Evolutionary conservation across 2,888 invertebrate species (phyloP).

Genomic region (Ditula angustiorana): DNA sequence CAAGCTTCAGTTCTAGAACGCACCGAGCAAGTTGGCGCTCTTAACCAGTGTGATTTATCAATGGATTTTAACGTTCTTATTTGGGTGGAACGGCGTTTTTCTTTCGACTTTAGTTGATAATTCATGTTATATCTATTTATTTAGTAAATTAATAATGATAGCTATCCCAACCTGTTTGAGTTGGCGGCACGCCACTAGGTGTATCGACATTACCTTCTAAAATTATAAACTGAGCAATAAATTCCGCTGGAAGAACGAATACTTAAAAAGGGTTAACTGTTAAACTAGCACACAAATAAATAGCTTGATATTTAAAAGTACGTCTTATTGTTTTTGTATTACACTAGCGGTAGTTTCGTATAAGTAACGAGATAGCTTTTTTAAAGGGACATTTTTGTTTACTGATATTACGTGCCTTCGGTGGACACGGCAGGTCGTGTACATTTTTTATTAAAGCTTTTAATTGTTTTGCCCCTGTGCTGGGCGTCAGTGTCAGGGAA

Average conservation of each 20-base stretch:
- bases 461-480: constrained; percentile 36
- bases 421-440: constrained; percentile 66
- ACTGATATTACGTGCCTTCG: constrained; percentile 79
- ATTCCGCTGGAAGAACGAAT: constrained; percentile 41
- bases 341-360: constrained; percentile 58
- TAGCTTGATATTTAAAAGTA: constrained; percentile 61
- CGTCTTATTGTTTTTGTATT: constrained; percentile 65
- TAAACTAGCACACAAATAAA: constrained; percentile 63
- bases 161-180: constrained; percentile 49
- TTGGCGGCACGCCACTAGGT: constrained; percentile 30
- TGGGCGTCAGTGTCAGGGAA: not conserved
- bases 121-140: constrained; percentile 82
- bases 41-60: constrained; percentile 67
- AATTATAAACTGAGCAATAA: constrained; percentile 50
- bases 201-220: constrained; percentile 32
- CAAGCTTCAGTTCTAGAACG: constrained; percentile 66
- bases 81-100: constrained; percentile 60
- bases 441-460: constrained; percentile 56
- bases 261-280: constrained; percentile 37
- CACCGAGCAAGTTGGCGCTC: constrained; percentile 70
- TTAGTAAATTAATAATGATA: constrained; percentile 65
- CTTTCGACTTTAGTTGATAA: constrained; percentile 72
- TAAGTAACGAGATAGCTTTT: constrained; percentile 80
- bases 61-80: constrained; percentile 60
- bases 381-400: constrained; percentile 69